Evolutionary conservation across 1,140 invertebrate genomes (phyloP).

Genomic region (Notospermus geniculatus): DNA sequence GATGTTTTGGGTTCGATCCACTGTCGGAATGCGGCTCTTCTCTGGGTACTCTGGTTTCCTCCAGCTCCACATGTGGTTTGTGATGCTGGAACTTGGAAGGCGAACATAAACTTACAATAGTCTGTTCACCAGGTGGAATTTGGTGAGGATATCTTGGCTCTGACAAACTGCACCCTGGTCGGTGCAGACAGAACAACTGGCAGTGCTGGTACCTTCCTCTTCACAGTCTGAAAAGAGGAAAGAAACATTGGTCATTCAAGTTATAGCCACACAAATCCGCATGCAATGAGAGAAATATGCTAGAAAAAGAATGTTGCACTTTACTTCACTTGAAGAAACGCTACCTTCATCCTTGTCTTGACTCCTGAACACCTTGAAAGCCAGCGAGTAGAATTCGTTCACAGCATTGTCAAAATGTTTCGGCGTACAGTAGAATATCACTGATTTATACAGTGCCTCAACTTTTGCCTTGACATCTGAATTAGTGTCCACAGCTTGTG

Average conservation of each 20-base stretch:
- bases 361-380: constrained; percentile 35
- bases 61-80: too few relatives aligned
- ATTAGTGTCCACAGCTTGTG: neutral
- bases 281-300: too few relatives aligned
- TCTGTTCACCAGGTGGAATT: constrained; percentile 76
- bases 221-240: too few relatives aligned
- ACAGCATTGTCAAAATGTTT: constrained; percentile 30
- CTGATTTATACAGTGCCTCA: constrained; percentile 30
- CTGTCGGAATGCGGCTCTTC: too few relatives aligned
- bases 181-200: constrained; percentile 65
- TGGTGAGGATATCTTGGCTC: constrained; percentile 71
- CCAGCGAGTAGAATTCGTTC: constrained; percentile 39
- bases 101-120: constrained; percentile 60
- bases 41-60: too few relatives aligned
- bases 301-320: too few relatives aligned
- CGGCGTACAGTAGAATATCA: constrained; percentile 35
- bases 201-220: too few relatives aligned
- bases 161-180: constrained; percentile 69
- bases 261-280: too few relatives aligned
- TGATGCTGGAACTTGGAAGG: too few relatives aligned
- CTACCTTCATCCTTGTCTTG: constrained; percentile 5
- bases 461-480: neutral
- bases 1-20: too few relatives aligned
- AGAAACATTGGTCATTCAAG: too few relatives aligned
- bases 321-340: too few relatives aligned